Evolutionary conservation across 2,888 invertebrate species (phyloP), one percentile per base, ranked within the genome.

Genomic region (Ypsolopha sequella): DNA sequence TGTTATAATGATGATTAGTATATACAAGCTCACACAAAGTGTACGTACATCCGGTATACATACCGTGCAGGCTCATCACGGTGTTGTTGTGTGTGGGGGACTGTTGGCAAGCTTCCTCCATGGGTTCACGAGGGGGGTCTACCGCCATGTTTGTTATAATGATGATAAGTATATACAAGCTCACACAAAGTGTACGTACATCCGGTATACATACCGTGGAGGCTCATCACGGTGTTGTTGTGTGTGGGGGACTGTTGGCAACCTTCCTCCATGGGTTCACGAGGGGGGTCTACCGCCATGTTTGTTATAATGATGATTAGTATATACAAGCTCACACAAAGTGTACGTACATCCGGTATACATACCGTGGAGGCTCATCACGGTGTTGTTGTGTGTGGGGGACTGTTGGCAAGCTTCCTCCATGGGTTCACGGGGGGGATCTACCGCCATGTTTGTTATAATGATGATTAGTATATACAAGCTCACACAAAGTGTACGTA

Each of bases 371-470:
- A 78, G 77, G 0, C 62, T 59, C 63, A 84, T 69, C 61, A 80
- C 56, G 11, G 13, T 24, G 6, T 60, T 63, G 51, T 63, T 69
- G 55, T 80, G 80, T 0, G 74, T 57, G 0, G 80, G 73, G 0
- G 80, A 71, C 55, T 73, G 72, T 52, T 81, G 75, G 57, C 78
- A 75, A 9, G 54, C 56, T 35, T 77, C 80, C 9, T 82, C 82
- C 66, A 81, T 70, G 1, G 61, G 63, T 1, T 84, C 81, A 0
- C 80, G 71, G 45, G 47, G 47, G 2, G 35, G 33, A 54, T 86
- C 84, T 6, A 85, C 76, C 56, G 77, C 79, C 85, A 85, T 84
- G 57, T 60, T 80, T 34, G 79, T 80, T 36, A 84, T 73, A 24
- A 4, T n/a, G 39, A n/a, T n/a, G n/a, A 39, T 39, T n/a, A 38